Evolutionary conservation across 2,888 invertebrate genomes (phyloP), one percentile per base, ranked within the genome.

Genomic region (Aphodius granarius): DNA sequence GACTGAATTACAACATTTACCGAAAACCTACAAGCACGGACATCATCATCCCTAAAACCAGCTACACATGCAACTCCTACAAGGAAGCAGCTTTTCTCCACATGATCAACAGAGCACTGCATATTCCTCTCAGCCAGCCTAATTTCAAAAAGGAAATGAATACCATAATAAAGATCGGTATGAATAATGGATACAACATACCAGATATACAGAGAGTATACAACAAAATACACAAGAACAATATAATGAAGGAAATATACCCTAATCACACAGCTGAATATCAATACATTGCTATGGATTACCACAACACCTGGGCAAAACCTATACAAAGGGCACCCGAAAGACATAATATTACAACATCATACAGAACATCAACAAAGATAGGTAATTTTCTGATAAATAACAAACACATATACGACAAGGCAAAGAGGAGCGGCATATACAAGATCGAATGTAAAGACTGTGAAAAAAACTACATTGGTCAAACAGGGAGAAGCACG

Each of bases 21-120:
- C 23, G 72, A 15, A 72, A 72, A 62, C 18, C 62, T 17, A 72
- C 72, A 16, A 62, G 15, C 19, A 23, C 72, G n/a, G 62, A 72
- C 20, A 19, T 63, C 16, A 62, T 72, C 2, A 62, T 72, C 15
- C 63, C 72, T 23, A 23, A 23, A 6, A 23, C 23, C 23, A 23
- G 23, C 23, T 23, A 23, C 6, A 23, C 23, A 23, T 23, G 23
- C 23, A 23, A 23, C 23, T 5, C 23, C 23, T 23, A 23, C 23
- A 23, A 23, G 6, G 23, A 23, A 23, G 23, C 23, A 5, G 23
- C 23, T 6, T 23, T 23, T 23, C 23, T 4, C 23, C 23, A 23
- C 23, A 23, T 23, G 23, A 23, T 23, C 6, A 23, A 23, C 23
- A 23, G 23, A 23, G 23, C 23, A 23, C 23, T 23, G 4, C 23